These are phyloP conservation scores for Neotragus pygmaeus DNA, from an alignment of 2,113 vertebrate genomes.

Conservation along the genomic window DNA sequence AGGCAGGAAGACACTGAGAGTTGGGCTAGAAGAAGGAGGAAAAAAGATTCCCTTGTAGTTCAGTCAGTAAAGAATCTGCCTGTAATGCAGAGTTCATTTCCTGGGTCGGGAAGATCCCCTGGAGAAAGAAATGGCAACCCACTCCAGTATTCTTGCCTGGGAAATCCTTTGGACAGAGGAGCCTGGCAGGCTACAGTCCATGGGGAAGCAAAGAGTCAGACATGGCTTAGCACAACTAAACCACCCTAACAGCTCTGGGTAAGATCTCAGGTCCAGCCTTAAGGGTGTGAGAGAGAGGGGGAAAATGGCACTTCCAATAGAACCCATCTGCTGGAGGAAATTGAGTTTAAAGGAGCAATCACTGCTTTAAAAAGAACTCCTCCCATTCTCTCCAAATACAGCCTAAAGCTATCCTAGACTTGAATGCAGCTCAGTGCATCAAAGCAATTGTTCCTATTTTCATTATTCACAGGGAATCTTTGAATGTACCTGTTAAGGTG, in stretches of 20 bases:
- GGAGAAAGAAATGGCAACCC: neutral
- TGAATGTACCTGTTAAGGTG: conserved; percentile 74
- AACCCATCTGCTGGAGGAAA: conserved; percentile 46
- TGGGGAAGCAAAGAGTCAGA: neutral
- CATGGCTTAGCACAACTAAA: neutral
- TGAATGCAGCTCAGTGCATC: conserved; percentile 61
- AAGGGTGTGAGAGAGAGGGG: neutral
- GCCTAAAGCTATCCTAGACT: conserved; percentile 38
- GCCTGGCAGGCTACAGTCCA: neutral
- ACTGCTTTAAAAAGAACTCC: conserved; percentile 52
- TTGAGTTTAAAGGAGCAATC: conserved; percentile 62
- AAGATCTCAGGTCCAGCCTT: neutral
- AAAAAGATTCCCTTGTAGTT: neutral
- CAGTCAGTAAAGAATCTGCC: neutral
- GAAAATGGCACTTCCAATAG: neutral
- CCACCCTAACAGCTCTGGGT: neutral
- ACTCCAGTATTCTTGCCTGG: neutral
- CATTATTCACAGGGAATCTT: conserved; percentile 71
- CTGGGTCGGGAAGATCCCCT: neutral
- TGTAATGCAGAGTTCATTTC: neutral
- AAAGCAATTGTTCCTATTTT: conserved; percentile 72
- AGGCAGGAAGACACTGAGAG: neutral
- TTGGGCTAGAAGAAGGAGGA: too few relatives aligned
- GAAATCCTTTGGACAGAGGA: neutral
- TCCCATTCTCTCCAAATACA: conserved; percentile 59